Base-by-base conservation (phyloP, 2,888 invertebrate genomes). In the Conomelus anceps region DNA sequence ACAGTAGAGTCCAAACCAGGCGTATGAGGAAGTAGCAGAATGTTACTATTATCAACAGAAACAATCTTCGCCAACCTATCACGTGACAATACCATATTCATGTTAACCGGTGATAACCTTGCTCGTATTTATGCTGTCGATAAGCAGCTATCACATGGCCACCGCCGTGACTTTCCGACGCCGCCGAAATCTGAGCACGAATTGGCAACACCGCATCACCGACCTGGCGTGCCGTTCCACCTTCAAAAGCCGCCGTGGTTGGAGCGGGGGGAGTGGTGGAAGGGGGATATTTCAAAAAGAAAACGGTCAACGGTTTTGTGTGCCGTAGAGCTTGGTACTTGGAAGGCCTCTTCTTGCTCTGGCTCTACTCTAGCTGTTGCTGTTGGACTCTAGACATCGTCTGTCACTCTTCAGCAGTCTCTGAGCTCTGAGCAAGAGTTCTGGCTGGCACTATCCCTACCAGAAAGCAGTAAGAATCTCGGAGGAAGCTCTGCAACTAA, bases 231-330 rank as follows among this genome's bases (percentile, higher is more conserved):
- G 63, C 63, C 63, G 63, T 63, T 63, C 89, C 89, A 90, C 90
- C 89, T 89, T 90, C 89, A 88, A 85, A 26, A 87, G 88, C 34
- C 34, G 84, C 84, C 6, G 63, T 24, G 22, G 17, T 22, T 7
- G 29, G 34, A 13, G 29, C 20, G 85, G 29, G 23, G 87, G 89
- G 0, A n/a, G 4, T 4, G n/a, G 88, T 86, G 85, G 87, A 85
- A 88, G 89, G 88, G 90, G 89, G 89, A 86, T 89, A 89, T 88
- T 88, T 89, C 89, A 89, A 89, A 89, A 87, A 89, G 90, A 89
- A 89, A 88, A 63, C 63, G 63, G 63, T 63, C 63, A 63, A 63
- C 63, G 63, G 63, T 63, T 63, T 63, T 63, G 63, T 63, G n/a
- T 63, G 63, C 63, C 63, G 63, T 63, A n/a, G 63, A 13, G n/a